Percentiles rank a stretch among this genome's conserved stretches.
Evolutionary conservation across 2,113 vertebrate species (phyloP).

Genomic region (Hippoglossus stenolepis): DNA sequence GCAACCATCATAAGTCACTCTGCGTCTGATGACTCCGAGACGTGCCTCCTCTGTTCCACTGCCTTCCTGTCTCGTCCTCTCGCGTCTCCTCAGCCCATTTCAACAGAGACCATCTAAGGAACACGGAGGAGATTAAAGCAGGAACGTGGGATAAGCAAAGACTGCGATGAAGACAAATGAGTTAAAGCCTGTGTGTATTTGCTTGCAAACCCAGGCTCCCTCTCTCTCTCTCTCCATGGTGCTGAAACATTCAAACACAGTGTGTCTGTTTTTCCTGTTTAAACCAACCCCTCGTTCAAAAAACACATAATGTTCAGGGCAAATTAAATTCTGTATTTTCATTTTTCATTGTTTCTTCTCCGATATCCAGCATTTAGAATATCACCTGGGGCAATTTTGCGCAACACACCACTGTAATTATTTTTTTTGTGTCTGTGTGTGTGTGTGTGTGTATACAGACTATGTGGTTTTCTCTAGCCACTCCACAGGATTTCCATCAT

Average conservation of each 20-base stretch:
- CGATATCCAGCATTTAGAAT: not conserved
- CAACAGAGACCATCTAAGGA: not conserved
- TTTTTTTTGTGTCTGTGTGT: not conserved
- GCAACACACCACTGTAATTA: not conserved
- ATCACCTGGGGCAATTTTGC: not conserved
- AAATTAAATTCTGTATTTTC: slow-evolving; percentile 7
- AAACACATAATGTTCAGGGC: slow-evolving; percentile 2
- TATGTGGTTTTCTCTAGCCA: not conserved
- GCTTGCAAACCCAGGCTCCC: not conserved
- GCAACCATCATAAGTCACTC: slow-evolving; percentile 12
- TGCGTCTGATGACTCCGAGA: not conserved
- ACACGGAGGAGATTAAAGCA: slow-evolving; percentile 3
- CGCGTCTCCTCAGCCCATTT: not conserved
- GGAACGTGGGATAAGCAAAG: slow-evolving; percentile 21
- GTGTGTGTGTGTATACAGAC: not conserved
- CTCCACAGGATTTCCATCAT: not conserved
- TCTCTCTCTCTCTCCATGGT: not conserved
- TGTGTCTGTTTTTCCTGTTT: slow-evolving; percentile 7
- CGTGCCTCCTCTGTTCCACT: not conserved
- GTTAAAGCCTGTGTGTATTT: slow-evolving; percentile 13
- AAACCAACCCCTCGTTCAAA: not conserved
- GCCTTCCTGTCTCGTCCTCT: not conserved
- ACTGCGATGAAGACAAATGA: slow-evolving; percentile 40
- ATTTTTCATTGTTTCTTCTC: not conserved
- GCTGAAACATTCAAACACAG: slow-evolving; percentile 4